These are phyloP conservation scores for Proales similis DNA, from an alignment of 1,140 invertebrate genomes.

Conservation along the genomic window DNA sequence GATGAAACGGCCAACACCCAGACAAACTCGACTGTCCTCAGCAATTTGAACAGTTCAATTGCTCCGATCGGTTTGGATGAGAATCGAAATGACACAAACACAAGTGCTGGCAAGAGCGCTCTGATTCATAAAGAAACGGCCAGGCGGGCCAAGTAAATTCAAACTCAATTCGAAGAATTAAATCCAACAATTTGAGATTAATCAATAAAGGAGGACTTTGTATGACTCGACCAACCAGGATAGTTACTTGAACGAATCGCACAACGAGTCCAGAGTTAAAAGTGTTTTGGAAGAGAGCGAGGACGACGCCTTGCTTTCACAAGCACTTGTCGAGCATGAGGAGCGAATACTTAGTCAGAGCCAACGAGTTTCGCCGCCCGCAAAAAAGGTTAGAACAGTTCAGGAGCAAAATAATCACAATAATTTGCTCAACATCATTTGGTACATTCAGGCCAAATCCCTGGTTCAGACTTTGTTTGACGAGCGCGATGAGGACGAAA, in stretches of 20 bases:
- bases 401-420: too few species aligned
- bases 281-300: constrained; percentile 2
- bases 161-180: not conserved
- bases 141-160: too few species aligned
- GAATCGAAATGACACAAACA: not conserved
- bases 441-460: constrained; percentile 21
- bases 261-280: not conserved
- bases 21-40: too few species aligned
- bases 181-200: constrained; percentile 5
- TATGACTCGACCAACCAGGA: constrained; percentile 28
- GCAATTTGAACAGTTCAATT: too few species aligned
- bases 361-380: too few species aligned
- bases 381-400: too few species aligned
- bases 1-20: constrained; percentile 15
- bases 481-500: constrained; percentile 22
- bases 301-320: constrained; percentile 10
- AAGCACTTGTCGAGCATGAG: constrained; percentile 23
- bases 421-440: too few species aligned
- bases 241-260: not conserved
- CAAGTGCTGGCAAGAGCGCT: constrained; percentile 12
- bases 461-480: constrained; percentile 14
- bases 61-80: too few species aligned
- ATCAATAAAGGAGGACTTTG: constrained; percentile 9
- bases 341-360: too few species aligned
- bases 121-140: too few species aligned